Conservation (phyloP, 2,888 invertebrate genomes). For the Polylopha cassiicola region DNA sequence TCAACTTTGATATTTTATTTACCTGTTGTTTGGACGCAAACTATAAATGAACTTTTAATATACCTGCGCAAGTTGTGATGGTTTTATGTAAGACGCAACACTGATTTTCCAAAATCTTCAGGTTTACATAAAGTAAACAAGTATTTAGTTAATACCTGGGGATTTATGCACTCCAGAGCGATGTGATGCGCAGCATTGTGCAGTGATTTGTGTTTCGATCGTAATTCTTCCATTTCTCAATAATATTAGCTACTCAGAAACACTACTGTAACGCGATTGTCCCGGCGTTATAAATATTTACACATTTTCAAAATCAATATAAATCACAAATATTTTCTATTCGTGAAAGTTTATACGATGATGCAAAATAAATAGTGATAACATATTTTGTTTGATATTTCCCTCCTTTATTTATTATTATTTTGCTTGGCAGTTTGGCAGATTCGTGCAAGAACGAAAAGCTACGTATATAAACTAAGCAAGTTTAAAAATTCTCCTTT, state of each 20-base stretch:
- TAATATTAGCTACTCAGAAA: too few species aligned
- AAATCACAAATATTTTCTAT: slow-evolving; percentile 1
- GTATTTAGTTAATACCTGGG: slow-evolving; percentile 49
- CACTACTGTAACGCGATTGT: slow-evolving; percentile 12
- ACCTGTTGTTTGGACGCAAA: too few species aligned
- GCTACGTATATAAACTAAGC: slow-evolving; percentile 9
- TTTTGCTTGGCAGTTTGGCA: slow-evolving; percentile 31
- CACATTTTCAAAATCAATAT: slow-evolving; percentile 22
- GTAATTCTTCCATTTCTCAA: slow-evolving; percentile 65
- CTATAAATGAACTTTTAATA: too few species aligned
- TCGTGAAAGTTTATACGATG: neutral
- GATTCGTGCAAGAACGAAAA: slow-evolving; percentile 19
- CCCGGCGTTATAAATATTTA: slow-evolving; percentile 13
- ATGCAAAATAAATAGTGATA: slow-evolving; percentile 2
- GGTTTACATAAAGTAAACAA: neutral
- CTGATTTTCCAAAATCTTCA: too few species aligned
- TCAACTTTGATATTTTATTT: too few species aligned
- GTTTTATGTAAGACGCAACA: too few species aligned
- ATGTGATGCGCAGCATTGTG: slow-evolving; percentile 67
- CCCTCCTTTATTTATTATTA: slow-evolving; percentile 30
- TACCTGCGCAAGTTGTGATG: too few species aligned
- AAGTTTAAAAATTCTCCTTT: slow-evolving; percentile 12
- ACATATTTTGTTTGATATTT: slow-evolving; percentile 28
- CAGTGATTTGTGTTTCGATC: slow-evolving; percentile 58
- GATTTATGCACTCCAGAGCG: slow-evolving; percentile 62